Percentiles rank a stretch among this genome's conserved stretches.
Evolutionary conservation across 2,888 invertebrate genomes (phyloP).

Genomic region (Barypeithes pellucidus): DNA sequence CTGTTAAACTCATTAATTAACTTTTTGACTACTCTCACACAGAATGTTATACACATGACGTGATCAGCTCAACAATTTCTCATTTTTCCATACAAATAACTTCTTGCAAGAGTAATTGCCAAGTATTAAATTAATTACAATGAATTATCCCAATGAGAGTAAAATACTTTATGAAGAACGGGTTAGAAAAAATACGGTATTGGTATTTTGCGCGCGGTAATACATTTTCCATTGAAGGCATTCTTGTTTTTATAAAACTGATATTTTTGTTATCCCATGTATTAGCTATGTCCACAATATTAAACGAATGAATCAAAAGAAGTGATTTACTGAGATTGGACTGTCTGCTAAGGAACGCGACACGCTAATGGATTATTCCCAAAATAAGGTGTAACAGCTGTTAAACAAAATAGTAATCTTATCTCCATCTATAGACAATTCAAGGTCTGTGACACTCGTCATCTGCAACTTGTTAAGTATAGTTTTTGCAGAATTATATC

Average conservation of each 20-base stretch:
- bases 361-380: too few relatives aligned
- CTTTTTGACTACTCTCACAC: neutral
- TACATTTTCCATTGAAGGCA: too few relatives aligned
- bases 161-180: too few relatives aligned
- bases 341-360: too few relatives aligned
- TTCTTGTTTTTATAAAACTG: too few relatives aligned
- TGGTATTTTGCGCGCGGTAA: too few relatives aligned
- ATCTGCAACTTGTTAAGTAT: neutral
- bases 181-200: too few relatives aligned
- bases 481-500: too few relatives aligned
- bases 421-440: conserved; percentile 29
- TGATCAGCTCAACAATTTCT: neutral
- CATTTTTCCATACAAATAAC: neutral
- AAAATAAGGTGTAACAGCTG: conserved; percentile 30
- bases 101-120: conserved; percentile 2
- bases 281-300: too few relatives aligned
- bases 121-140: conserved; percentile 1
- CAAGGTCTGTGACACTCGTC: conserved; percentile 23
- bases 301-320: too few relatives aligned
- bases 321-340: too few relatives aligned
- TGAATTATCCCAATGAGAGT: neutral
- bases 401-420: conserved; percentile 4
- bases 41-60: neutral
- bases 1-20: neutral
- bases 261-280: too few relatives aligned